A percentile compares a stretch with the other conserved stretches of the same genome.
phyloP scores from a whole-genome alignment of 2,888 invertebrate genomes.

The Ophion slaviceki region DNA sequence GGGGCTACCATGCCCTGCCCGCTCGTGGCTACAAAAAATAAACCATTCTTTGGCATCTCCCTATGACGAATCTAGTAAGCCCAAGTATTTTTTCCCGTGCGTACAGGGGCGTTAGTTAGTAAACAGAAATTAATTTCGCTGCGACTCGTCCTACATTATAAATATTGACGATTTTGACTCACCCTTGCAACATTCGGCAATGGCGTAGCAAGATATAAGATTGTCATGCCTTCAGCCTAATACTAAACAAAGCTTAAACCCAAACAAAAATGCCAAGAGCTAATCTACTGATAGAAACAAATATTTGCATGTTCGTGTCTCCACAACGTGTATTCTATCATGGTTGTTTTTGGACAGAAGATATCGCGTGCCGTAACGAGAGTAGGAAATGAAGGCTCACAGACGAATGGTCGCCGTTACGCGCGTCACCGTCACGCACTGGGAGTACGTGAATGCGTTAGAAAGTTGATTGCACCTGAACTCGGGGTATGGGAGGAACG shows the following conservation, averaged over 20 bases:
- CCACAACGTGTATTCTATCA: not conserved
- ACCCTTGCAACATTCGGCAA: not conserved
- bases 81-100: not conserved
- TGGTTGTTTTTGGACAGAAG: not conserved
- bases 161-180: not conserved
- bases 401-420: not conserved
- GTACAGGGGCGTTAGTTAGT: too few relatives aligned
- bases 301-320: not conserved
- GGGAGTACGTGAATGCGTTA: not conserved
- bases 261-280: not conserved
- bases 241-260: not conserved
- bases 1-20: too few relatives aligned
- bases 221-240: not conserved
- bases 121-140: not conserved
- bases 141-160: not conserved
- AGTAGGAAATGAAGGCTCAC: not conserved
- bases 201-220: not conserved
- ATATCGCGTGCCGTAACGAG: not conserved
- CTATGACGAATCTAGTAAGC: not conserved
- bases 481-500: not conserved
- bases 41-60: not conserved
- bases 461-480: conserved; percentile 1
- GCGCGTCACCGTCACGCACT: not conserved
- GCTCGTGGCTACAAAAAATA: too few relatives aligned
- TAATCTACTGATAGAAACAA: not conserved